A percentile compares a stretch with the other conserved stretches of the same genome.
phyloP scores from a whole-genome alignment of 2,888 invertebrate genomes.

The Hypsopygia costalis region DNA sequence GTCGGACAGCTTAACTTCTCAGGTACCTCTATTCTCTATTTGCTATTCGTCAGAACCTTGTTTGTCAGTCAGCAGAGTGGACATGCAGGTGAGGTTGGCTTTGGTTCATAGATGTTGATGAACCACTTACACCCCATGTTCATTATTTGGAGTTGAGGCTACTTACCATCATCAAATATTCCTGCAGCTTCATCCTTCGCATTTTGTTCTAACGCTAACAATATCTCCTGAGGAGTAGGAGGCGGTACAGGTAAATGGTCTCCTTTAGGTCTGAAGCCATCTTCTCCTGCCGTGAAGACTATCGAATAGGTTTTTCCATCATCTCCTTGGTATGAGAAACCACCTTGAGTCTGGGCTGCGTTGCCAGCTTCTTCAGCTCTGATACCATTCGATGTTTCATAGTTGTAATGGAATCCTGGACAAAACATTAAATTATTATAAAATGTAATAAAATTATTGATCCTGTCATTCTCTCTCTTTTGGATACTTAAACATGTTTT shows the following conservation, averaged over 20 bases:
- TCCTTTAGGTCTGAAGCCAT: slow-evolving; percentile 77
- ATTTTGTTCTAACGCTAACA: slow-evolving; percentile 67
- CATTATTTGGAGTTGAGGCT: too few relatives aligned
- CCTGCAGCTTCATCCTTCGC: slow-evolving; percentile 78
- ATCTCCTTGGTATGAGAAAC: slow-evolving; percentile 79
- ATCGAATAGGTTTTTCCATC: slow-evolving; percentile 77
- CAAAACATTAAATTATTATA: background rate
- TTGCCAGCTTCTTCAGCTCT: slow-evolving; percentile 57
- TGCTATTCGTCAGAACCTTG: too few relatives aligned
- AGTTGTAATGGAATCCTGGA: slow-evolving; percentile 57
- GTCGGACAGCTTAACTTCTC: too few relatives aligned
- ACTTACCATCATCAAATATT: slow-evolving; percentile 73
- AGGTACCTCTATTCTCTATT: too few relatives aligned
- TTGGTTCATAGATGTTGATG: too few relatives aligned
- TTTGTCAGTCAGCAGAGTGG: too few relatives aligned
- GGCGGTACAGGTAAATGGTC: slow-evolving; percentile 80
- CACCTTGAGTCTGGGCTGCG: slow-evolving; percentile 57
- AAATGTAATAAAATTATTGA: background rate
- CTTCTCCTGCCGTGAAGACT: slow-evolving; percentile 78
- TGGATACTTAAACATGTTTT: too few relatives aligned
- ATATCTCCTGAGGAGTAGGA: slow-evolving; percentile 78
- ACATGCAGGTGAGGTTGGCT: too few relatives aligned
- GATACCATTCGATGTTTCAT: slow-evolving; percentile 66
- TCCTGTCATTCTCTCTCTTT: too few relatives aligned
- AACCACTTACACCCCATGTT: too few relatives aligned